These are phyloP conservation scores for Palythoa heliodiscus DNA, from an alignment of 92 coral and sea anemone genomes.

Conservation along the genomic window DNA sequence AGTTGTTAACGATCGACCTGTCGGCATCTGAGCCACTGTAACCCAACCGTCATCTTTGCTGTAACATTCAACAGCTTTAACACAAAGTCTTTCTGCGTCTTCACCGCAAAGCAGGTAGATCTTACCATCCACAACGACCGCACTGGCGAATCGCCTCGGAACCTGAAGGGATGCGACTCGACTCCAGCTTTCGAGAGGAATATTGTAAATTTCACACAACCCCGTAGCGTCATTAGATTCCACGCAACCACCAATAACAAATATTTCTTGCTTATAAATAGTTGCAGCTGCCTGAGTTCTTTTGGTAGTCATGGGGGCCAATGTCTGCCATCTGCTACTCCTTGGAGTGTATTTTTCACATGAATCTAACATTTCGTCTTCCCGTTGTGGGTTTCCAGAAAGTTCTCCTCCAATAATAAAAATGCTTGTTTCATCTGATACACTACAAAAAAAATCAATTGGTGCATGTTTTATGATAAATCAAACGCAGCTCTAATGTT, in stretches of 20 bases:
- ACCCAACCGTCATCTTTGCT: slow-evolving; percentile 2
- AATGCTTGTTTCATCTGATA: slow-evolving; percentile 23
- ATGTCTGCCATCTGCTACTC: not conserved
- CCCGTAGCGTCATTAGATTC: not conserved
- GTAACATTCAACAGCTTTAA: slow-evolving; percentile 31
- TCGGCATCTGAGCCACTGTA: slow-evolving; percentile 25
- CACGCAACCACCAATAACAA: slow-evolving; percentile 24
- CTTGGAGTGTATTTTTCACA: slow-evolving; percentile 34
- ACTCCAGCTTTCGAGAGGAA: slow-evolving; percentile 11
- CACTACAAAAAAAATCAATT: slow-evolving; percentile 8
- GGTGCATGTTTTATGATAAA: not conserved
- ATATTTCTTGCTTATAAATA: slow-evolving; percentile 3
- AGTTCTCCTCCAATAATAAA: slow-evolving; percentile 13
- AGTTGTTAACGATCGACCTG: slow-evolving; percentile 20
- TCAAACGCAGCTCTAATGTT: not conserved
- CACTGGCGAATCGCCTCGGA: slow-evolving; percentile 27
- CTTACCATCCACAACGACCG: not conserved
- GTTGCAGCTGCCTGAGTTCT: slow-evolving; percentile 4
- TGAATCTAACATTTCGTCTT: slow-evolving; percentile 9
- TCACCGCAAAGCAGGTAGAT: slow-evolving; percentile 16
- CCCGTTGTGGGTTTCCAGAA: not conserved
- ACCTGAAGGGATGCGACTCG: slow-evolving; percentile 24
- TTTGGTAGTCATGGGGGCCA: not conserved
- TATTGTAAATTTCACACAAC: slow-evolving; percentile 32
- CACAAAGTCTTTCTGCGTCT: not conserved